Evolutionary conservation across 2,113 vertebrate genomes (phyloP), one percentile per base, ranked within the genome.

Genomic region (Todiramphus saurophagus): DNA sequence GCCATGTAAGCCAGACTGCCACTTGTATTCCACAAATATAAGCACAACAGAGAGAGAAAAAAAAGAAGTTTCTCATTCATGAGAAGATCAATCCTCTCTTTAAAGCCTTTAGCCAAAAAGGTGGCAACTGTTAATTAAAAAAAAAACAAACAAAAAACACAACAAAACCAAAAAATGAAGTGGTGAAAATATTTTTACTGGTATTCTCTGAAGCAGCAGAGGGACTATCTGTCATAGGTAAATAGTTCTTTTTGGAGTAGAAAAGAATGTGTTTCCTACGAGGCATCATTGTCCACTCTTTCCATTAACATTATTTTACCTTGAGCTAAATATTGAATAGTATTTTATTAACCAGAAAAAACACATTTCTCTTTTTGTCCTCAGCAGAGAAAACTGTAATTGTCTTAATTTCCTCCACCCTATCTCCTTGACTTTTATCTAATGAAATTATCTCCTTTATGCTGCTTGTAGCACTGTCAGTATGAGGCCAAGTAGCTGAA

Each of bases 81-180:
- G 16, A 70, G 33, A 64, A 70, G 33, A 64, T 30, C 13, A 68
- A 21, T 53, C 6, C 3, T 69, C 46, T 64, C 4, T 76, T 90
- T 80, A 44, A 68, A 79, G 18, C 3, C 18, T 66, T 17, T 3
- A 51, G 27, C 11, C n/a, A 33, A 73, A 96, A 77, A 51, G 1
- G 3, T 0, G 2, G 9, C 2, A 76, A 59, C 14, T 2, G 0
- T 33, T n/a, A 60, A 77, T 64, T 53, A 30, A 68, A 64, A 48
- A 66, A 60, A 9, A 37, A 37, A n/a, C n/a, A n/a, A n/a, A n/a
- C n/a, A 16, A 10, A 11, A 9, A 3, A 30, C 59, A 16, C 7
- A 11, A 14, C 24, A 16, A 24, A 3, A 30, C 17, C 33, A 50
- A 51, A 3, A 51, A 51, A 13, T 11, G 24, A 74, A 37, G 12